Conservation (phyloP, 2,797 vertebrate genomes). For the Melanotaenia pygmaea region DNA sequence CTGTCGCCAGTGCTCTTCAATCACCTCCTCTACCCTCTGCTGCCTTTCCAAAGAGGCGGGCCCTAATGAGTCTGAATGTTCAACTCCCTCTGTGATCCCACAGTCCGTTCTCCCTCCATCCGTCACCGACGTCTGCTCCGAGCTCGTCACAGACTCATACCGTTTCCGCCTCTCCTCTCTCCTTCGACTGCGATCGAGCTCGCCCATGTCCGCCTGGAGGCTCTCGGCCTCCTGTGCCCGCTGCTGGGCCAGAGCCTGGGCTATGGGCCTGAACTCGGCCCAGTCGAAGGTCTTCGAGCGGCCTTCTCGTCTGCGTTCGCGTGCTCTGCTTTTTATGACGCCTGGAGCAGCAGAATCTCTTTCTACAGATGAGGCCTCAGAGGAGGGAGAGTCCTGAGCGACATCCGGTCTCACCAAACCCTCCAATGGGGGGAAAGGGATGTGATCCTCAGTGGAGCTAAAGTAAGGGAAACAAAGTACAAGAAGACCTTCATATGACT, state of each 20-base stretch:
- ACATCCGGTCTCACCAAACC: conserved; percentile 80
- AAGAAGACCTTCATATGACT: not conserved
- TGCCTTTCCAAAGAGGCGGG: conserved; percentile 68
- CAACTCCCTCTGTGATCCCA: conserved; percentile 46
- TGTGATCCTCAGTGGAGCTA: conserved; percentile 82
- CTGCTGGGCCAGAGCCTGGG: conserved; percentile 86
- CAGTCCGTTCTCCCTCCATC: conserved; percentile 64
- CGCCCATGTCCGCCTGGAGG: conserved; percentile 72
- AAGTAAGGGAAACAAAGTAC: not conserved
- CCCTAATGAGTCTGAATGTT: conserved; percentile 6
- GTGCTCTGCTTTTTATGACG: conserved; percentile 78
- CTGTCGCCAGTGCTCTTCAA: conserved; percentile 87
- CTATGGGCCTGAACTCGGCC: conserved; percentile 87
- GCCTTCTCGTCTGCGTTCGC: conserved; percentile 83
- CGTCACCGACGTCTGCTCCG: conserved; percentile 40
- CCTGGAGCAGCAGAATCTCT: conserved; percentile 68
- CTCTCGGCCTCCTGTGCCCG: conserved; percentile 79
- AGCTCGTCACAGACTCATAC: conserved; percentile 76
- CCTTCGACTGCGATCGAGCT: conserved; percentile 78
- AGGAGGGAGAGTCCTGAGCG: conserved; percentile 82
- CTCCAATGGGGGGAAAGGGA: conserved; percentile 77
- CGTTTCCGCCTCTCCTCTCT: conserved; percentile 84
- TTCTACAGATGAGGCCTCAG: conserved; percentile 81
- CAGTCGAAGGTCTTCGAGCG: conserved; percentile 88
- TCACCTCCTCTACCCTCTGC: conserved; percentile 85